A percentile compares a stretch with the other conserved stretches of the same genome.
Conservation (phyloP, 2,888 invertebrate species). For the Trichacis sp. region DNA sequence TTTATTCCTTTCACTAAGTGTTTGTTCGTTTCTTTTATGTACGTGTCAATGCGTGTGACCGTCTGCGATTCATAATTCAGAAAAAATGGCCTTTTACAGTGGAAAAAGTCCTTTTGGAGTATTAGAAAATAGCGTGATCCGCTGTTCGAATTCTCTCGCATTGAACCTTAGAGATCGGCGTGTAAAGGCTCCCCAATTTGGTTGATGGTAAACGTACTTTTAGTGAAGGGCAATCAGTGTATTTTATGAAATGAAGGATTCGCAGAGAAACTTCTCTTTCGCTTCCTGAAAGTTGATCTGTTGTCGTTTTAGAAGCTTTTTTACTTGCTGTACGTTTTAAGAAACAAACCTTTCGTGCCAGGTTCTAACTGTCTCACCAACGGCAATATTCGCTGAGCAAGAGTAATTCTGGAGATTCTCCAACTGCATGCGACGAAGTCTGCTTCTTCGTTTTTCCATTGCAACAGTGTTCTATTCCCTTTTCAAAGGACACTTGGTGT, state of each 20-base stretch:
- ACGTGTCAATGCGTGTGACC: constrained; percentile 8
- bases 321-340: constrained; percentile 31
- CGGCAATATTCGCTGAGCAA: constrained; percentile 3
- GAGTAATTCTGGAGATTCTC: neutral
- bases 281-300: constrained; percentile 9
- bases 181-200: constrained; percentile 34
- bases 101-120: constrained; percentile 26
- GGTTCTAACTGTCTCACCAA: constrained; percentile 7
- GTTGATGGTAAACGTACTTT: constrained; percentile 15
- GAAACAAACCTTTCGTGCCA: constrained; percentile 32
- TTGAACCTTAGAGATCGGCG: constrained; percentile 41
- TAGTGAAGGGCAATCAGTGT: constrained; percentile 25
- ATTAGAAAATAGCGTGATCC: constrained; percentile 27
- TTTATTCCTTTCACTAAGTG: no score
- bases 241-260: constrained; percentile 15
- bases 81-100: constrained; percentile 22
- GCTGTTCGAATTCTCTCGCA: constrained; percentile 33
- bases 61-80: constrained; percentile 23
- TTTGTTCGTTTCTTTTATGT: constrained; percentile 20
- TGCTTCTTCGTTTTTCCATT: constrained; percentile 7
- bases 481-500: constrained; percentile 12
- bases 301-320: constrained; percentile 10
- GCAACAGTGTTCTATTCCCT: constrained; percentile 4
- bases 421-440: neutral
- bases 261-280: constrained; percentile 5